Conservation (phyloP, 2,113 vertebrate genomes). For the Oncorhynchus mykiss region DNA sequence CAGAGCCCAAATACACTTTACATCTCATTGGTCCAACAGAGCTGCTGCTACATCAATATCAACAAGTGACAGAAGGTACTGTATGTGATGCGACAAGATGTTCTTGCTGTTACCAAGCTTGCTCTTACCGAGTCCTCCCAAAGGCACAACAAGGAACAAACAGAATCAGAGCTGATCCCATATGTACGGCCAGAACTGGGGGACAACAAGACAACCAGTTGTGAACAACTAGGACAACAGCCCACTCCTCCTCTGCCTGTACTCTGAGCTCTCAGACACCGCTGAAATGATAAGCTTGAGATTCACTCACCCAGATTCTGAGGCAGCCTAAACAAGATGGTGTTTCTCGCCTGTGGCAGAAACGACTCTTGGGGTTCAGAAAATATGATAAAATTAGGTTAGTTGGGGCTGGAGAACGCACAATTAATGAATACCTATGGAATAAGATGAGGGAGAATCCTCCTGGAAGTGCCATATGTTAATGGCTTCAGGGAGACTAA, state of each 20-base stretch:
- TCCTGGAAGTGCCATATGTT: slow-evolving; percentile 43
- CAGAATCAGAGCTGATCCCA: neutral
- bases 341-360: slow-evolving; percentile 24
- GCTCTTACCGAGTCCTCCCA: too few relatives aligned
- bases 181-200: neutral
- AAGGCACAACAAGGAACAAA: neutral
- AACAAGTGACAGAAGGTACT: too few relatives aligned
- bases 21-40: too few relatives aligned
- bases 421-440: slow-evolving; percentile 56
- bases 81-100: too few relatives aligned
- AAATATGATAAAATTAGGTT: slow-evolving; percentile 46
- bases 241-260: neutral
- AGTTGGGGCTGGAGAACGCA: slow-evolving; percentile 38
- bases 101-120: too few relatives aligned
- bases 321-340: slow-evolving; percentile 30
- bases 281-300: neutral
- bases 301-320: slow-evolving; percentile 21
- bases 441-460: slow-evolving; percentile 20
- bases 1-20: too few relatives aligned
- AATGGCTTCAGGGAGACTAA: slow-evolving; percentile 39
- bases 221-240: neutral
- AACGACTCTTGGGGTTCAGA: slow-evolving; percentile 25
- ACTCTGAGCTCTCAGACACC: neutral
- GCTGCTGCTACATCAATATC: too few relatives aligned
- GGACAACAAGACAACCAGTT: neutral